Evolutionary conservation across 2,888 invertebrate species (phyloP).

Genomic region (Villa cingulata): DNA sequence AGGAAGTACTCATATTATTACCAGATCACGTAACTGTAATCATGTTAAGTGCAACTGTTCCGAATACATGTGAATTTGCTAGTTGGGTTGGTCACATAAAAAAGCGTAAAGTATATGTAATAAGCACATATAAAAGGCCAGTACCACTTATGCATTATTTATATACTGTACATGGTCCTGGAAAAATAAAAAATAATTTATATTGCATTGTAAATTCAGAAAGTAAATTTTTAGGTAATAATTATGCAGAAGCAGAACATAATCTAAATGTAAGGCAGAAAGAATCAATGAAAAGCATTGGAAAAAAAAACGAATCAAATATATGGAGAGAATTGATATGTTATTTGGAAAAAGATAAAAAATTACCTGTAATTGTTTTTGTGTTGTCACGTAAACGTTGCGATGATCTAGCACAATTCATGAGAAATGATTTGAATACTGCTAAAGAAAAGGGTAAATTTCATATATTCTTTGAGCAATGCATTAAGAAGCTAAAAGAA

Average conservation of each 20-base stretch:
- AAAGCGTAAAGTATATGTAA: constrained; percentile 80
- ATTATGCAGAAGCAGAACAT: constrained; percentile 47
- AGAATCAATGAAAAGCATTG: constrained; percentile 17
- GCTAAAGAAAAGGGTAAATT: constrained; percentile 74
- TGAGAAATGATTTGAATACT: constrained; percentile 65
- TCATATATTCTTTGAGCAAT: constrained; percentile 70
- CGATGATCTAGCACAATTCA: constrained; percentile 46
- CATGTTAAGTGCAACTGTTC: constrained; percentile 95
- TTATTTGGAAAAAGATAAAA: constrained; percentile 65
- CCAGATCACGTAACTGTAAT: constrained; percentile 93
- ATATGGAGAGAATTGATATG: constrained; percentile 73
- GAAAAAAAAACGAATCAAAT: constrained; percentile 59
- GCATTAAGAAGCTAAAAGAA: constrained; percentile 67
- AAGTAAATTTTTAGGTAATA: constrained; percentile 50
- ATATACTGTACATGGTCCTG: constrained; percentile 59
- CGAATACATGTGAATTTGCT: constrained; percentile 92
- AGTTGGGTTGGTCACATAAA: constrained; percentile 83
- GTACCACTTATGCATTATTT: constrained; percentile 92
- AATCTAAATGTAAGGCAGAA: constrained; percentile 31
- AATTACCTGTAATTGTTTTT: constrained; percentile 88
- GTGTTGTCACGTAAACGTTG: constrained; percentile 63
- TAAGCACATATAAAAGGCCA: constrained; percentile 84
- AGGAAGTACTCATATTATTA: constrained; percentile 90
- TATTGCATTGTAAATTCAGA: constrained; percentile 69
- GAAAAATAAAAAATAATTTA: constrained; percentile 50